Conservation (phyloP, 2,113 vertebrate genomes). For the Oophaga pumilio region DNA sequence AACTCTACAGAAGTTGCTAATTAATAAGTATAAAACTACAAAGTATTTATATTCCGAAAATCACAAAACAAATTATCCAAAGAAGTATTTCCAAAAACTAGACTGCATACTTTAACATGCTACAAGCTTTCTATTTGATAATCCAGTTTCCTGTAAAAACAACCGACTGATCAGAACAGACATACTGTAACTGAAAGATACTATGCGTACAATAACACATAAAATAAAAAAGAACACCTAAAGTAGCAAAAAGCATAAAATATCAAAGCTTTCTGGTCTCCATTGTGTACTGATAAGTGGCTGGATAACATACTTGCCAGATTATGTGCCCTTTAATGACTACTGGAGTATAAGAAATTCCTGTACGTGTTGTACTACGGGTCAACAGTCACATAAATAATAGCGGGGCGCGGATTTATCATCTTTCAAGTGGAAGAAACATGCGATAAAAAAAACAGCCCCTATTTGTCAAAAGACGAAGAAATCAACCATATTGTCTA, state of each 20-base stretch:
- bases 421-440: slow-evolving; percentile 28
- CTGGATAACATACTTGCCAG: not conserved
- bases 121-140: not conserved
- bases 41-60: not conserved
- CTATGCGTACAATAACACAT: not conserved
- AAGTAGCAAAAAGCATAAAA: not conserved
- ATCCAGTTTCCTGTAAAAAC: not conserved
- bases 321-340: not conserved
- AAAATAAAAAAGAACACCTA: not conserved
- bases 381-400: slow-evolving; percentile 37
- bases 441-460: not conserved
- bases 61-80: not conserved
- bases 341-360: slow-evolving; percentile 24
- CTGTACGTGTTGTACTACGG: slow-evolving; percentile 26
- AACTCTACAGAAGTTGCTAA: not conserved
- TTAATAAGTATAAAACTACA: not conserved
- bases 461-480: slow-evolving; percentile 38
- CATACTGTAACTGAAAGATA: no score
- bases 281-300: not conserved
- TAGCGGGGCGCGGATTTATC: not conserved
- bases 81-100: not conserved
- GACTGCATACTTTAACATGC: not conserved
- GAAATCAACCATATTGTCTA: slow-evolving; percentile 23
- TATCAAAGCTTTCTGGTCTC: not conserved
- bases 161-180: not conserved